A percentile compares a stretch with the other conserved stretches of the same genome.
Evolutionary conservation across 2,113 vertebrate genomes (phyloP).

Genomic region (Blennius ocellaris): DNA sequence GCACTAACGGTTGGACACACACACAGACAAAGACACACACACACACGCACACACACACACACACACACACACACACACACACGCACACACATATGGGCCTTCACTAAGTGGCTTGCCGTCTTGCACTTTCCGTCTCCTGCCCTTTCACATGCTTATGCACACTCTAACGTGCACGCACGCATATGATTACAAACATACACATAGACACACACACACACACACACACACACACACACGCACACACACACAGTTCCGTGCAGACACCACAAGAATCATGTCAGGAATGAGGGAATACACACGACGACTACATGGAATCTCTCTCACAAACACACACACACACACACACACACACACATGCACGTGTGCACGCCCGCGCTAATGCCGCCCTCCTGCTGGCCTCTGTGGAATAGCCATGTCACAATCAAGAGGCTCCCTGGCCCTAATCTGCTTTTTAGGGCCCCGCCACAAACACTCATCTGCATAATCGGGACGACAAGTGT

Average conservation of each 20-base stretch:
- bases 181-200: conserved; percentile 36
- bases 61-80: conserved; percentile 25
- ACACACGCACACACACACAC: conserved; percentile 22
- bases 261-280: conserved; percentile 28
- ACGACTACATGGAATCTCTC: conserved; percentile 6
- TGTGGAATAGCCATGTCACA: conserved; percentile 80
- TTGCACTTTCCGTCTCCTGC: conserved; percentile 46
- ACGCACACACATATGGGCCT: conserved; percentile 31
- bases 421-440: conserved; percentile 83
- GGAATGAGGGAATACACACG: conserved; percentile 31
- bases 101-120: conserved; percentile 65
- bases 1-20: too few species aligned
- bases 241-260: conserved; percentile 21
- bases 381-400: conserved; percentile 71
- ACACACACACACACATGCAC: conserved; percentile 14
- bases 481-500: conserved; percentile 94
- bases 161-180: conserved; percentile 21
- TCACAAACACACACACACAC: conserved; percentile 16
- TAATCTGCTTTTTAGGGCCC: conserved; percentile 85
- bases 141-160: conserved; percentile 35
- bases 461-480: conserved; percentile 86
- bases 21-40: too few species aligned
- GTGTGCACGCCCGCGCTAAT: conserved; percentile 66
- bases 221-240: conserved; percentile 17
- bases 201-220: conserved; percentile 31